phyloP scores from a whole-genome alignment of 2,888 invertebrate genomes.

The Nemotelus nigrinus region DNA sequence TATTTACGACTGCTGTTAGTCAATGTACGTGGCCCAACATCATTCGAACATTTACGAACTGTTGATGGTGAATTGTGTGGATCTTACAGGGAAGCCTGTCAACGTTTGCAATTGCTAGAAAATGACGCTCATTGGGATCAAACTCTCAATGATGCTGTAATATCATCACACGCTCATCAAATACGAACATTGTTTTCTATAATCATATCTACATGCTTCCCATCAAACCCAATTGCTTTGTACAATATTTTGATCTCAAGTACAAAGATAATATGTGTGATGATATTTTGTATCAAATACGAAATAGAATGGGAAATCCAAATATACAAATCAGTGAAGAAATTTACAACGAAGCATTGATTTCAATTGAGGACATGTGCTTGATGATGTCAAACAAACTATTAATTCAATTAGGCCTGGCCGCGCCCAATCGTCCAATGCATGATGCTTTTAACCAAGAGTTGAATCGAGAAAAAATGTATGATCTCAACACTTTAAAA shows the following conservation, averaged over 20 bases:
- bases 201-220: constrained; percentile 53
- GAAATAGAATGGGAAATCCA: constrained; percentile 36
- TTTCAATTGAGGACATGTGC: constrained; percentile 55
- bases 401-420: constrained; percentile 53
- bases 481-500: constrained; percentile 51
- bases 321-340: constrained; percentile 50
- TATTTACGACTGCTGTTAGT: constrained; percentile 59
- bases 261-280: constrained; percentile 52
- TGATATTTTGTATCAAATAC: constrained; percentile 48
- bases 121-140: constrained; percentile 55
- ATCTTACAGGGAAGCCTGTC: constrained; percentile 59
- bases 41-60: constrained; percentile 58
- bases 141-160: constrained; percentile 52
- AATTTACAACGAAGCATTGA: constrained; percentile 55
- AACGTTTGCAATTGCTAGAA: constrained; percentile 56
- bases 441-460: constrained; percentile 53
- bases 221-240: constrained; percentile 55
- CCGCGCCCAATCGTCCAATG: constrained; percentile 54
- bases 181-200: constrained; percentile 54
- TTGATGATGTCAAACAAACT: constrained; percentile 38
- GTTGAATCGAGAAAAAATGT: constrained; percentile 53
- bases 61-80: constrained; percentile 58
- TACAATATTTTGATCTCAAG: too few relatives aligned
- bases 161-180: constrained; percentile 51
- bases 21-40: constrained; percentile 59